Evolutionary conservation across 2,113 vertebrate genomes (phyloP), one percentile per base, ranked within the genome.

Genomic region (Andinoacara biseriatus): DNA sequence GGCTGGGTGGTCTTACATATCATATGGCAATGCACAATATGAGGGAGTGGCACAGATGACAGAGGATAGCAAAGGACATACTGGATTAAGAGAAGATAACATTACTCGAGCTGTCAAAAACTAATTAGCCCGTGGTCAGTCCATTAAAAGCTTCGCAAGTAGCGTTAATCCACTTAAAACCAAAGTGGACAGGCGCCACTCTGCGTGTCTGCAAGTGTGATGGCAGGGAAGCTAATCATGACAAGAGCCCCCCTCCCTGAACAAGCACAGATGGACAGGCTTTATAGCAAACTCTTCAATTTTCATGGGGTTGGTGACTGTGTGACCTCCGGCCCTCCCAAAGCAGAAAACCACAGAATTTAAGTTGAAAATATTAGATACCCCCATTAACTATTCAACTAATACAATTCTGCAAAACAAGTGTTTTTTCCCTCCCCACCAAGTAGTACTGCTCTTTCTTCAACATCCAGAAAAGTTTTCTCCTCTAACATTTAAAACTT

Each of bases 251-350:
- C 40, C 40, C 15, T 26, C 43, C 17, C 26, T 26, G 10, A 69
- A 52, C 65, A 72, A 72, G 43, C 65, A 72, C 65, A 72, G 43
- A 72, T 52, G 65, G 65, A 52, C 65, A 69, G 17, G 22, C 40
- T 67, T 26, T 46, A 67, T 49, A 49, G 40, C 40, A 29, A 49
- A 67, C 17, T 17, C 40, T 49, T 67, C 46, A 1, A 49, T 69
- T 69, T 69, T 69, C 65, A 69, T 69, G 43, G 17, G 18, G 17
- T 69, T 69, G 17, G 17, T 49, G 18, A 29, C 43, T 69, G 17
- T 52, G 17, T 17, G 20, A 20, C 65, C 43, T 29, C 26, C 0
- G 52, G 11, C 6, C 24, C 26, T 72, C 43, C 46, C 24, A 52
- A 72, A 72, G 3, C 24, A 72, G 43, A 52, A 10, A 46, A 69